These are phyloP conservation scores for Leuciscus idus DNA, from an alignment of 2,113 vertebrate species.

Conservation along the genomic window DNA sequence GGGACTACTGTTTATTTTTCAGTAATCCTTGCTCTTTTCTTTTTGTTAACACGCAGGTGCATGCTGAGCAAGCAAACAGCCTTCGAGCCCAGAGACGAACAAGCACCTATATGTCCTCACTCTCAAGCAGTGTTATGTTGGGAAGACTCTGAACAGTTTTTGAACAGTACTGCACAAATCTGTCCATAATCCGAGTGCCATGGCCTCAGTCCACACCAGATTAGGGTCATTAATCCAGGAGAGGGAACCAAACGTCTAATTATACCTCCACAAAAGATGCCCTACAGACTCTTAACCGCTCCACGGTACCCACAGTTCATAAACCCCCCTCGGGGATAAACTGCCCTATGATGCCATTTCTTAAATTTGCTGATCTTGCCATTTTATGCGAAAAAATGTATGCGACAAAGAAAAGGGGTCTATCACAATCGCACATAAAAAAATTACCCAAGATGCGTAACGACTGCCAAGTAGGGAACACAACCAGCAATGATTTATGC, in stretches of 20 bases:
- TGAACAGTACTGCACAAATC: not conserved
- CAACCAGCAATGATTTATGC: not conserved
- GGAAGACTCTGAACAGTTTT: not conserved
- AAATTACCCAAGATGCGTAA: slow-evolving; percentile 14
- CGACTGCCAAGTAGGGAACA: slow-evolving; percentile 7
- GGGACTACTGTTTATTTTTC: not conserved
- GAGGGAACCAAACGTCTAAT: slow-evolving; percentile 56
- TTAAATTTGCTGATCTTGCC: slow-evolving; percentile 35
- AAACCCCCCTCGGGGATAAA: slow-evolving; percentile 15
- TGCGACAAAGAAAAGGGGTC: not conserved
- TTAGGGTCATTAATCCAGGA: slow-evolving; percentile 63
- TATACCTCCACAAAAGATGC: slow-evolving; percentile 44
- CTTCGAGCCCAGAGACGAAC: not conserved
- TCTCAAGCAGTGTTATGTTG: not conserved
- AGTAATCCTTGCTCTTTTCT: not conserved
- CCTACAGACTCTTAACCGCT: not conserved
- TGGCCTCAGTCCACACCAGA: slow-evolving; percentile 52
- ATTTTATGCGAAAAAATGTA: slow-evolving; percentile 2
- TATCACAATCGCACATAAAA: slow-evolving; percentile 13
- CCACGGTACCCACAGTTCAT: not conserved
- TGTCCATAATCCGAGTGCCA: slow-evolving; percentile 54
- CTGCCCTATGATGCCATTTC: slow-evolving; percentile 25
- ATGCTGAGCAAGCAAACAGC: slow-evolving; percentile 31
- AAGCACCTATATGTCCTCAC: not conserved
- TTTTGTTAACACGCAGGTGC: slow-evolving; percentile 3